Base-by-base conservation (phyloP, 64 coral and sea anemone genomes). In the Anthopleura sola region DNA sequence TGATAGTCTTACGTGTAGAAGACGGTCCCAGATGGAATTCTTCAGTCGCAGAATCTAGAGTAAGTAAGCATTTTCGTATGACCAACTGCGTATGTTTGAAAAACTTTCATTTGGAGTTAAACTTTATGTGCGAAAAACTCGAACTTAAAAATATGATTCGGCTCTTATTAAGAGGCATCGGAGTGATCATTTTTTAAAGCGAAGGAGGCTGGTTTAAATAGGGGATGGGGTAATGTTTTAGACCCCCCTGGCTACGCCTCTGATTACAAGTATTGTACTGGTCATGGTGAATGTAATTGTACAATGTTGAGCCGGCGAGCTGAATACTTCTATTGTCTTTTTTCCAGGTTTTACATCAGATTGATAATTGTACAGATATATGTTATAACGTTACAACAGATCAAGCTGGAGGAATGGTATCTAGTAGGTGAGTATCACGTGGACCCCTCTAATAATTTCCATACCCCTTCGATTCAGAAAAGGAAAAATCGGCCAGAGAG, bases 301-400 rank as follows among this genome's bases (percentile, higher is more conserved):
- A 44, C 4, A 44, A 8, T 44, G 40, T 44, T 44, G 40, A 44
- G 40, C 40, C 40, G n/a, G n/a, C n/a, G 40, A 44, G 40, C 40
- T 44, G 40, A 44, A 44, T 53, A 53, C 50, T 31, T 7, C 46
- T 75, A n/a, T 44, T 44, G 40, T 31, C 31, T 90, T 75, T 55
- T 38, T 74, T 8, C n/a, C 75, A 95, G 93, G 81, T 95, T 77
- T 44, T 95, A 40, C 90, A 91, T 71, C 88, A 86, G 64, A 88
- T 95, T n/a, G 93, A 95, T 68, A 24, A 86, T 3, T 81, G 82
- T 40, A 92, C 93, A 24, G 93, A 95, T 82, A 91, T 95, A 60
- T 91, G 90, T 74, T 92, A 95, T 36, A 95, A 89, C 80, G 77
- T 84, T 3, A 85, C 84, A 56, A 77, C 90, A 32, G 90, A 86